Conservation (phyloP, 2,113 vertebrate genomes). For the Tenebrosternarchus preto region DNA sequence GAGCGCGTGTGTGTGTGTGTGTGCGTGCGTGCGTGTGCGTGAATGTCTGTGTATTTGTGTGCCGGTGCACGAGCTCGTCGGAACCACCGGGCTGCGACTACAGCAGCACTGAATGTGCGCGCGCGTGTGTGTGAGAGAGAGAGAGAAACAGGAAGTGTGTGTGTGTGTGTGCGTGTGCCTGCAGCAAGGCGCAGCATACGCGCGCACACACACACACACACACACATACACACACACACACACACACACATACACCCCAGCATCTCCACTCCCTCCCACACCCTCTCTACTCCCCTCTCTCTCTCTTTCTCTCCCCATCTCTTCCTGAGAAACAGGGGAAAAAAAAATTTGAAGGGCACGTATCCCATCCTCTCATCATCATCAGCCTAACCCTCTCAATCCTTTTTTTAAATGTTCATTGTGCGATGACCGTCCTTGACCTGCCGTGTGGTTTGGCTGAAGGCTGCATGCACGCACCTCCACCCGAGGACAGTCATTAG, state of each 20-base stretch:
- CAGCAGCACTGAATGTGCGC: conserved; percentile 20
- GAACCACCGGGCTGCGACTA: conserved; percentile 21
- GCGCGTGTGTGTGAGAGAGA: conserved; percentile 9
- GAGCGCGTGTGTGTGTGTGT: neutral
- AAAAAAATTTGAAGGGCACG: conserved; percentile 16
- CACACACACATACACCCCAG: conserved; percentile 29
- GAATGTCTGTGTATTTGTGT: neutral
- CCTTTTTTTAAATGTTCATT: neutral
- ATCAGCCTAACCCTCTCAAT: neutral
- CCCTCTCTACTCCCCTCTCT: conserved; percentile 26
- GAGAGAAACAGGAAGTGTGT: no score
- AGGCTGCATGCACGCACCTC: neutral
- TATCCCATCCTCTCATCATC: neutral
- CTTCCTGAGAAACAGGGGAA: conserved; percentile 9
- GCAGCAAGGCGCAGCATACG: conserved; percentile 23
- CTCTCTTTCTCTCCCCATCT: conserved; percentile 3
- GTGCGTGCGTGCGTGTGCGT: neutral
- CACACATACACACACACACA: neutral
- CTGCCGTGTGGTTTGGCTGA: conserved; percentile 10
- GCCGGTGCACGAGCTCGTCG: conserved; percentile 10
- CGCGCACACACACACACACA: no score
- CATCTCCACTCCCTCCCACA: conserved; percentile 39
- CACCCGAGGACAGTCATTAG: neutral
- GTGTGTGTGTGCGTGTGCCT: conserved; percentile 20
- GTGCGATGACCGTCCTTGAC: neutral